phyloP scores from a whole-genome alignment of 1,140 invertebrate species.

The Melanaphis sacchari region DNA sequence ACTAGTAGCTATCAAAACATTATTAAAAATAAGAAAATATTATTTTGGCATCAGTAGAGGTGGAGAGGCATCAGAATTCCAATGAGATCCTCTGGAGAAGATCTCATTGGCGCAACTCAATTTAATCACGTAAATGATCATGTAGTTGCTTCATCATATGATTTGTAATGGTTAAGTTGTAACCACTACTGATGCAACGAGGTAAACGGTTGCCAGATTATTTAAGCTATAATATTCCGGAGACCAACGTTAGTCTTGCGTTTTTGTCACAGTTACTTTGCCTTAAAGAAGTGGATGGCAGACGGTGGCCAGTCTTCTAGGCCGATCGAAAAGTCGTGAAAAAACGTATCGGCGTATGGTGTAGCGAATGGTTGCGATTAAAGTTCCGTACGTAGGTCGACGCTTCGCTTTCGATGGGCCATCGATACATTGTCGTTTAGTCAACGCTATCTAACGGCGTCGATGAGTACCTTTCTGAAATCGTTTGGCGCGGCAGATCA shows the following conservation, averaged over 20 bases:
- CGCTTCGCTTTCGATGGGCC: no score
- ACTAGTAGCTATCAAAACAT: no score
- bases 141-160: slow-evolving; percentile 48
- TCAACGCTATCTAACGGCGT: slow-evolving; percentile 22
- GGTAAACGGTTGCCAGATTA: neutral
- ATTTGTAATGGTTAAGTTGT: slow-evolving; percentile 49
- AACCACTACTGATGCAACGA: slow-evolving; percentile 46
- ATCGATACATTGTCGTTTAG: neutral
- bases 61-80: slow-evolving; percentile 41
- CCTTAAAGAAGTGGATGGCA: rapidly evolving
- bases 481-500: neutral
- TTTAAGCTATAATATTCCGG: neutral
- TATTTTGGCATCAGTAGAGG: slow-evolving; percentile 48
- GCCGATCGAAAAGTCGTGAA: no score
- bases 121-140: slow-evolving; percentile 15
- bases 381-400: neutral
- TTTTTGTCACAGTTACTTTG: no score
- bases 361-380: neutral
- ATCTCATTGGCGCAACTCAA: slow-evolving; percentile 20
- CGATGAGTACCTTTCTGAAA: neutral
- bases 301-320: no score
- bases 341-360: no score
- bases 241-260: neutral
- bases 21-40: no score
- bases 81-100: slow-evolving; percentile 21